Conservation (phyloP, 2,113 vertebrate genomes). For the Tragelaphus buxtoni region DNA sequence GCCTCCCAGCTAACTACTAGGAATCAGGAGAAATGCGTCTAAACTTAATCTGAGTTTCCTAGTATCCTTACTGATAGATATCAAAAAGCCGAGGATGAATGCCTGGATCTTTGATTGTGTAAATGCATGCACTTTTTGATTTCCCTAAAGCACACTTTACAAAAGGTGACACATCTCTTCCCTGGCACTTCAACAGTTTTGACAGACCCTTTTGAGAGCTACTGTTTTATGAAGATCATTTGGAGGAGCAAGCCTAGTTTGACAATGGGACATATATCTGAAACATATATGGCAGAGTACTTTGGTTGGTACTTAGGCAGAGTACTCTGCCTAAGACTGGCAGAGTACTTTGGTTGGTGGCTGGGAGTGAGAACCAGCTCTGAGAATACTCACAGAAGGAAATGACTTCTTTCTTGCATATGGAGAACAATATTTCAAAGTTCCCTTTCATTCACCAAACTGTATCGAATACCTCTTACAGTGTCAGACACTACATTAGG, state of each 20-base stretch:
- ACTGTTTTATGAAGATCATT: slow-evolving; percentile 66
- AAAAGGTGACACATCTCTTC: slow-evolving; percentile 67
- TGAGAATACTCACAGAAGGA: neutral
- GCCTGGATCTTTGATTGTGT: slow-evolving; percentile 79
- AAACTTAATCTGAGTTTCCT: slow-evolving; percentile 71
- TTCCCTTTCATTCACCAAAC: neutral
- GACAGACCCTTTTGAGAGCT: slow-evolving; percentile 73
- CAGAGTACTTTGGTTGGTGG: slow-evolving; percentile 25
- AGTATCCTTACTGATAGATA: slow-evolving; percentile 70
- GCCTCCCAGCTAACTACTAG: slow-evolving; percentile 66
- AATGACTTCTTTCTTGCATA: slow-evolving; percentile 9
- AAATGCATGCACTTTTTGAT: slow-evolving; percentile 74
- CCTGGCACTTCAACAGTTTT: slow-evolving; percentile 63
- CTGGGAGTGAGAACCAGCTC: neutral
- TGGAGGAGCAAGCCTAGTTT: neutral
- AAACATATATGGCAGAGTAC: neutral
- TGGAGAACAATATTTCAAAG: slow-evolving; percentile 5
- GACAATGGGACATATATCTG: slow-evolving; percentile 30
- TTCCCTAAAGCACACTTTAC: slow-evolving; percentile 71
- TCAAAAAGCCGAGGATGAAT: slow-evolving; percentile 65
- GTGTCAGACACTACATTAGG: neutral
- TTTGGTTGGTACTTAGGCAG: too few relatives aligned
- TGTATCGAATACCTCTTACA: neutral
- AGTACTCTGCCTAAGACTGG: neutral
- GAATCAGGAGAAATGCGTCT: slow-evolving; percentile 70